Base-by-base conservation (phyloP, 1,140 invertebrate species). In the Drosophila pectinifera region DNA sequence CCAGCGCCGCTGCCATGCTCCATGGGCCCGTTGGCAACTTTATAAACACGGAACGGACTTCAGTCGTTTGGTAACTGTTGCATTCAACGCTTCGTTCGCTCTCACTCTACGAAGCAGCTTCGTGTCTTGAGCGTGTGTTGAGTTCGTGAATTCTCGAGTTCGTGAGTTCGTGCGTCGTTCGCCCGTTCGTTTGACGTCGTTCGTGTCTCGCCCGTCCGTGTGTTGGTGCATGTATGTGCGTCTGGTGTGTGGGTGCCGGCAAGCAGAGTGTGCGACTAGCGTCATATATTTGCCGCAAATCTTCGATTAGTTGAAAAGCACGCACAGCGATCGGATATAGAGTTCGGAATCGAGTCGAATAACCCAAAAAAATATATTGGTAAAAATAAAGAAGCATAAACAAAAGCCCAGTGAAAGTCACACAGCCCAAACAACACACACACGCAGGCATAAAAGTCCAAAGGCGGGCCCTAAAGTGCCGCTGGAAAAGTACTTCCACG, bases 1-100 rank as follows among this genome's bases (percentile, higher is more conserved):
- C 34, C 31, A 46, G 31, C 24, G 54, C 24, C 28, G 61, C 69
- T 42, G 68, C 45, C 65, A 70, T 57, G 54, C 55, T 56, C 69
- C 72, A 68, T 64, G 63, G 61, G 56, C 64, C 69, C 73, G 79
- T 91, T 91, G 83, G 88, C 88, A 91, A 91, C 88, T 88, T 91
- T 65, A 88, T 81, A 69, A 82, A 81, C 57, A 88, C 56, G 73
- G 58, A 80, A 41, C 80, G 68, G 45, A 45, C 18, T 51, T 91
- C 89, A 91, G 74, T 91, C 89, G 90, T 80, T 88, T 83, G 80
- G 86, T 91, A 91, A 91, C 89, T 91, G 89, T 91, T 91, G 89
- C 86, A 90, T 90, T 77, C 81, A 80, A 77, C 81, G 81, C 81
- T 85, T 85, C 86, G 86, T 83, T 81, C 78, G 82, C 84, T 89